Conservation (phyloP, 2,888 invertebrate genomes). For the Smittia sp. region DNA sequence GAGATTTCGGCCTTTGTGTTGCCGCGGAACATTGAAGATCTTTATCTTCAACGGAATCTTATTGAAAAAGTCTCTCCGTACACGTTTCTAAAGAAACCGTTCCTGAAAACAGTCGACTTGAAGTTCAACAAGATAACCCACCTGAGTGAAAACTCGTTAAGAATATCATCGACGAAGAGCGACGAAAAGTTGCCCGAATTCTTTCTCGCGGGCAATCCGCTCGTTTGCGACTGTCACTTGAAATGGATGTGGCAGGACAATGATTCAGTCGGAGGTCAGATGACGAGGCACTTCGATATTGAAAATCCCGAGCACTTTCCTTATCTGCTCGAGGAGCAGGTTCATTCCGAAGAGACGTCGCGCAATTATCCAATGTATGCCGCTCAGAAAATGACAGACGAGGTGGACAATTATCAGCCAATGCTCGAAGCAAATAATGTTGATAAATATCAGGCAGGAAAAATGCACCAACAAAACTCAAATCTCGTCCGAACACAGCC, state of each 20-base stretch:
- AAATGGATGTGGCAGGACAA: slow-evolving; percentile 42
- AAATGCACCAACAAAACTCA: background rate
- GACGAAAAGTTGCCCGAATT: slow-evolving; percentile 41
- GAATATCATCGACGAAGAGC: slow-evolving; percentile 36
- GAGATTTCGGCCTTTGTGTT: slow-evolving; percentile 39
- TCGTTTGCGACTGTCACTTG: slow-evolving; percentile 39
- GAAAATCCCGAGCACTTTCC: slow-evolving; percentile 40
- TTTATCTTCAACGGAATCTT: slow-evolving; percentile 37
- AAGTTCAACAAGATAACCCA: slow-evolving; percentile 31
- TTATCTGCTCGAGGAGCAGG: slow-evolving; percentile 35
- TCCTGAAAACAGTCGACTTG: slow-evolving; percentile 36
- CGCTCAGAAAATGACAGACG: slow-evolving; percentile 40
- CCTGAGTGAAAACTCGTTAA: slow-evolving; percentile 35
- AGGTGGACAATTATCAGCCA: slow-evolving; percentile 5
- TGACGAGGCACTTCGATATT: slow-evolving; percentile 22
- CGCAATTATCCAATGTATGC: slow-evolving; percentile 37
- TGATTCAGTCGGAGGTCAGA: background rate
- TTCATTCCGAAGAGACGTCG: slow-evolving; percentile 4
- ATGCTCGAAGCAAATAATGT: slow-evolving; percentile 6
- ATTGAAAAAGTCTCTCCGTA: slow-evolving; percentile 40
- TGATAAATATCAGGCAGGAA: slow-evolving; percentile 8
- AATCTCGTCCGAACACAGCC: slow-evolving; percentile 36
- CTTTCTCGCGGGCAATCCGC: slow-evolving; percentile 36
- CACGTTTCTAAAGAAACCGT: slow-evolving; percentile 34
- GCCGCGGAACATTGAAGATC: slow-evolving; percentile 39